These are phyloP conservation scores for Anthopleura xanthogrammica DNA, from an alignment of 92 coral and sea anemone genomes.

Conservation along the genomic window DNA sequence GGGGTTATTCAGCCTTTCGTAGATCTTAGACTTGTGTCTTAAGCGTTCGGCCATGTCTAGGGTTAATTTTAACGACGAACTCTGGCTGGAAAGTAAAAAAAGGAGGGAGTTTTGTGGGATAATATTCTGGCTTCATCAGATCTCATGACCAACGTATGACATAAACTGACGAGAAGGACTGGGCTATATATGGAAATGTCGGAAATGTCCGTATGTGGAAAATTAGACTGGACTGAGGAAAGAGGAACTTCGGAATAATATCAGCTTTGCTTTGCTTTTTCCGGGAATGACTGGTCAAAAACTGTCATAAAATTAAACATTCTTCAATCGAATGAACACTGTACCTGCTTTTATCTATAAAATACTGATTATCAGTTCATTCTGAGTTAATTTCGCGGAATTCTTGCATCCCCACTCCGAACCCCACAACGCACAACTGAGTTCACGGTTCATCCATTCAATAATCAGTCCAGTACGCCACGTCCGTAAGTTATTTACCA, in stretches of 20 bases:
- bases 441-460: no score
- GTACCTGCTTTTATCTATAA: no score
- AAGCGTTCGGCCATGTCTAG: constrained; percentile 67
- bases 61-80: neutral
- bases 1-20: constrained; percentile 79
- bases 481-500: no score
- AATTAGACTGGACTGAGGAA: neutral
- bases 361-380: no score
- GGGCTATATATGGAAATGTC: constrained; percentile 20
- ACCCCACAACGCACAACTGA: no score
- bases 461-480: no score
- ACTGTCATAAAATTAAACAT: no score
- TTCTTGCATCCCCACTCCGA: no score
- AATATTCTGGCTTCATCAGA: constrained; percentile 6
- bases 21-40: constrained; percentile 65
- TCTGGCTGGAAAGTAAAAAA: neutral
- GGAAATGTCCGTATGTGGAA: neutral
- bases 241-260: neutral
- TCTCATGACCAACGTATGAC: constrained; percentile 30
- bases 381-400: no score
- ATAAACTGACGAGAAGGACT: constrained; percentile 14
- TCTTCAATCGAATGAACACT: no score
- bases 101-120: neutral
- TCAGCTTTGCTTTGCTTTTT: neutral
- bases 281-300: no score